These are phyloP conservation scores for Pterocles burchelli DNA, from an alignment of 2,113 vertebrate species.

Conservation along the genomic window DNA sequence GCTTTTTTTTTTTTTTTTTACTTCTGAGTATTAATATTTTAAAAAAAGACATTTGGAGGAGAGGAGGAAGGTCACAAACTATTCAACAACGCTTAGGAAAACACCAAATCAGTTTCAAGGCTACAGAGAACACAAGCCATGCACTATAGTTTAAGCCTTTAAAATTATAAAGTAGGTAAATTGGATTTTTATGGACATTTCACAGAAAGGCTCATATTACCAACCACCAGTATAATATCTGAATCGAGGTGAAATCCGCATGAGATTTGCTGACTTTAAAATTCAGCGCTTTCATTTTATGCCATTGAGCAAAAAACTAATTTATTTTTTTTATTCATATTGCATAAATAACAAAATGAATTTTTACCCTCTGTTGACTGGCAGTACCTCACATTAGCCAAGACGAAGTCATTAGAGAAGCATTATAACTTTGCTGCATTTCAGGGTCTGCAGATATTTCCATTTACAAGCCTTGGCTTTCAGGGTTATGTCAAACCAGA, in stretches of 20 bases:
- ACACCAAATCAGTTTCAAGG: slow-evolving; percentile 39
- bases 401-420: slow-evolving; percentile 30
- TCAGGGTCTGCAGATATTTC: slow-evolving; percentile 14
- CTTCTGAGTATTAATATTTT: slow-evolving; percentile 9
- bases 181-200: slow-evolving; percentile 70
- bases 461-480: not conserved
- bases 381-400: not conserved
- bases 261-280: slow-evolving; percentile 27
- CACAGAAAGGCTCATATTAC: slow-evolving; percentile 9
- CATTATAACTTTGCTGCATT: not conserved
- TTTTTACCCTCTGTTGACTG: slow-evolving; percentile 48
- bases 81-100: slow-evolving; percentile 31
- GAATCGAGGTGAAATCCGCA: slow-evolving; percentile 14
- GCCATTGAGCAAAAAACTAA: slow-evolving; percentile 33
- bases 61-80: slow-evolving; percentile 5
- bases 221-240: slow-evolving; percentile 28
- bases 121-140: slow-evolving; percentile 13
- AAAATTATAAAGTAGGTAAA: slow-evolving; percentile 62
- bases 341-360: slow-evolving; percentile 53
- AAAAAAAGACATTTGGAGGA: not conserved
- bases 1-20: not conserved
- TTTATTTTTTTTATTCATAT: slow-evolving; percentile 16
- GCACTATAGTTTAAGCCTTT: slow-evolving; percentile 20
- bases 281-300: slow-evolving; percentile 49
- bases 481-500: not conserved